Conservation (phyloP, 1,140 invertebrate species). For the Leptinotarsa lineolata region DNA sequence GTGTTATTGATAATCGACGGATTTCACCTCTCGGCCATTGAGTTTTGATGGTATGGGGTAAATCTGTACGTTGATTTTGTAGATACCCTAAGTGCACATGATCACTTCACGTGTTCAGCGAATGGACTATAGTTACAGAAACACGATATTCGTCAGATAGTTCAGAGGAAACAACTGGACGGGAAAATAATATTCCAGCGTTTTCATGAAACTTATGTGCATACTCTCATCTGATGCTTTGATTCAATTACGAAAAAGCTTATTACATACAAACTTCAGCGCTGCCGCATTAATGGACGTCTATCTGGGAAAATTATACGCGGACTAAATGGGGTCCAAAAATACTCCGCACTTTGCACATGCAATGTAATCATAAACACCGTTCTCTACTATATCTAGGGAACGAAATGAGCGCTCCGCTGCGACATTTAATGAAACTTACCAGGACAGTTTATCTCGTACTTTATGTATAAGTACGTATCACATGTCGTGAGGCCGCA, state of each 20-base stretch:
- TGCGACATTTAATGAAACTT: slow-evolving; percentile 6
- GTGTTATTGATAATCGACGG: too few species aligned
- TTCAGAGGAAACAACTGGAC: too few species aligned
- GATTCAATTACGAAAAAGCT: not conserved
- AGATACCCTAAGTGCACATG: too few species aligned
- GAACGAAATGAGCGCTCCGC: not conserved
- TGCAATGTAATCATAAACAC: slow-evolving; percentile 6
- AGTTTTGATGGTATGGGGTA: too few species aligned
- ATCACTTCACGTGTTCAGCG: too few species aligned
- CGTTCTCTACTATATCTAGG: not conserved
- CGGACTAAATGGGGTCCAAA: not conserved
- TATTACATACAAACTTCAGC: not conserved
- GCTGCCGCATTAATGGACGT: not conserved
- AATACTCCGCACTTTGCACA: not conserved
- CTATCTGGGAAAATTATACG: not conserved
- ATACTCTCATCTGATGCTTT: not conserved
- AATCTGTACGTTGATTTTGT: too few species aligned
- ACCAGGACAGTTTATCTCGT: slow-evolving; percentile 1
- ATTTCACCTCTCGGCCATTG: too few species aligned
- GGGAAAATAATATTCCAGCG: too few species aligned
- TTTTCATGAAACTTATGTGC: not conserved
- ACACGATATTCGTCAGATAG: too few species aligned
- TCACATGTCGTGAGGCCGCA: not conserved
- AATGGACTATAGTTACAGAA: too few species aligned
- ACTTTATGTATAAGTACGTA: slow-evolving; percentile 1